Evolutionary conservation across 2,113 vertebrate species (phyloP).

Genomic region (Lathamus discolor): DNA sequence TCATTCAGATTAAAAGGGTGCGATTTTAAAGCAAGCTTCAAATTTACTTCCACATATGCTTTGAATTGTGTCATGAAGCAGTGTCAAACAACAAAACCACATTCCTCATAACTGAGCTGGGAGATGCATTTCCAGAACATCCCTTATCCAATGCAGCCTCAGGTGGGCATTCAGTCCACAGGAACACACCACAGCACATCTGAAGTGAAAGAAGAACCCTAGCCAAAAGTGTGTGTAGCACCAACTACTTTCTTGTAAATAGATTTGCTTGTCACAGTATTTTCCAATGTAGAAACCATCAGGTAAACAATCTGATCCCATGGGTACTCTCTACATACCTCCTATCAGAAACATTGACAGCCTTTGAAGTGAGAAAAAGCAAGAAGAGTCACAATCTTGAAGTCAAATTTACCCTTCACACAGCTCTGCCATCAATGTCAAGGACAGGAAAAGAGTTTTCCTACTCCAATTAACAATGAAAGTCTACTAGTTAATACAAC

Average conservation of each 20-base stretch:
- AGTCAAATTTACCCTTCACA: background rate
- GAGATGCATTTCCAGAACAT: background rate
- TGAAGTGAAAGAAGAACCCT: background rate
- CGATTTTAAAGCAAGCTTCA: background rate
- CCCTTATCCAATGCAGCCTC: background rate
- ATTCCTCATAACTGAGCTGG: background rate
- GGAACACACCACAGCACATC: background rate
- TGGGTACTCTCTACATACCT: background rate
- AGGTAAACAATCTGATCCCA: background rate
- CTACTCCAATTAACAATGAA: background rate
- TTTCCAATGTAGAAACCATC: background rate
- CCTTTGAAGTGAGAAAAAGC: background rate
- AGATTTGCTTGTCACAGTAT: background rate
- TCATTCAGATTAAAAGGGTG: background rate
- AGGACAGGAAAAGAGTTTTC: background rate
- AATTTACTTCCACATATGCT: background rate
- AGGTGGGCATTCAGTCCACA: background rate
- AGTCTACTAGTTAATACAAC: background rate
- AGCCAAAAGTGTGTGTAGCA: background rate
- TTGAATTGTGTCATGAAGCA: background rate
- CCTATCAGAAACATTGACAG: background rate
- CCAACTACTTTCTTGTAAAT: background rate
- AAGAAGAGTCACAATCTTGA: background rate
- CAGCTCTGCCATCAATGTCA: background rate
- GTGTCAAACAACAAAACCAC: background rate